Base-by-base conservation (phyloP, 1,140 invertebrate genomes). In the Drosophila ficusphila region DNA sequence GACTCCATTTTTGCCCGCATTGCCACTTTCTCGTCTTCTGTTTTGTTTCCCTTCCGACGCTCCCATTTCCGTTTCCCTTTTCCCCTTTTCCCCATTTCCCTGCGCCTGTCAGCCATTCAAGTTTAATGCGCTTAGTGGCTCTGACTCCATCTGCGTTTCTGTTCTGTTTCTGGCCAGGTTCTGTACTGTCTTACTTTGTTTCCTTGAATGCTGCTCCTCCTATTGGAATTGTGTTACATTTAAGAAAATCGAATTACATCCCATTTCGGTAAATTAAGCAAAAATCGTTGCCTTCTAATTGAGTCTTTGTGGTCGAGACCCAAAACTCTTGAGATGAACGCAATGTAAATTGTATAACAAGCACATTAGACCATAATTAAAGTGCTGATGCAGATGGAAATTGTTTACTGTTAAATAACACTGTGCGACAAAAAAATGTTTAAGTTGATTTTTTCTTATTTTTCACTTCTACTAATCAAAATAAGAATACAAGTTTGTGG, bases 71-170 rank as follows among this genome's bases (percentile, higher is more conserved):
- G 42, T 48, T 33, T 39, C 16, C 25, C 6, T 6, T 21, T 21
- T 42, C n/a, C 21, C 41, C 4, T 0, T 18, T 33, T 31, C 38
- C 33, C 19, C 25, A 6, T 2, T 42, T 25, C 12, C 33, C 21
- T 18, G 1, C 12, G 39, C 44, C 76, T 67, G 76, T 76, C 76
- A 86, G 62, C 54, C 62, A 74, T 81, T 69, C 75, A 68, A 85
- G 61, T 76, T 69, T 86, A 85, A 85, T 85, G 76, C 81, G 81
- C 72, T 85, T 88, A 76, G 76, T 62, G n/a, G 44, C 14, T 39
- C 52, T 25, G 41, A 44, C 67, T 51, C 33, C 36, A 29, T 57
- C 68, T 60, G 46, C 31, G 42, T 41, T 23, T 62, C 56, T 16
- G 27, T 44, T 25, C 49, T 57, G 39, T 29, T 53, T 44, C 38